Evolutionary conservation across 2,797 vertebrate species (phyloP).

Genomic region (Diglossa cyanea): DNA sequence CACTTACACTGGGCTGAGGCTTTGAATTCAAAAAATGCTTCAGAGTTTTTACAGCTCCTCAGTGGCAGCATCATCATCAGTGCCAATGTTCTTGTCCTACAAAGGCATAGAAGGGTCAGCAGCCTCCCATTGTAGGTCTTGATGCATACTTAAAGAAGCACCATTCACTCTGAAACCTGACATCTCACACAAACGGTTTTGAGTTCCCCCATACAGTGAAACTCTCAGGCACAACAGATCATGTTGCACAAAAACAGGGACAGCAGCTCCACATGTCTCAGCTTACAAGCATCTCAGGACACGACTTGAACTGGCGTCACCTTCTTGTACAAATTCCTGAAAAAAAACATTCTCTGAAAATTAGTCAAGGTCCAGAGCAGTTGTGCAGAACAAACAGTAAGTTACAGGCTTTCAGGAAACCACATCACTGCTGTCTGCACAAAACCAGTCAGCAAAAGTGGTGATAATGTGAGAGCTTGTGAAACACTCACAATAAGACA

Average conservation of each 20-base stretch:
- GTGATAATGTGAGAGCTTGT: slow-evolving; percentile 19
- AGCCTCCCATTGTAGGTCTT: not conserved
- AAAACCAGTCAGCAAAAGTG: slow-evolving; percentile 11
- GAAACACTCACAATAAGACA: slow-evolving; percentile 9
- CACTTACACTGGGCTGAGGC: not conserved
- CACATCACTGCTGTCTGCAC: not conserved
- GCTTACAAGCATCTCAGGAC: slow-evolving; percentile 53
- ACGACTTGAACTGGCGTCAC: not conserved
- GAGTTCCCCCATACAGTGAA: not conserved
- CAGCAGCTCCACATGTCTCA: not conserved
- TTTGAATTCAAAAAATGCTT: not conserved
- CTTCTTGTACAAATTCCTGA: slow-evolving; percentile 42
- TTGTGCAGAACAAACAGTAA: slow-evolving; percentile 44
- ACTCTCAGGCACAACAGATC: not conserved
- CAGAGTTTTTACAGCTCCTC: not conserved
- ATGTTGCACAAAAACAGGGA: slow-evolving; percentile 35
- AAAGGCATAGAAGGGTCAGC: not conserved
- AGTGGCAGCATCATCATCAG: not conserved
- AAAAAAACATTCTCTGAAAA: slow-evolving; percentile 48
- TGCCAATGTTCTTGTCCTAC: not conserved
- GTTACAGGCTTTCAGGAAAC: slow-evolving; percentile 37
- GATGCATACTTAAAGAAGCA: slow-evolving; percentile 21
- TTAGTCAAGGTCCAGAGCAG: slow-evolving; percentile 23
- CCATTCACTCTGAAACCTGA: slow-evolving; percentile 32
- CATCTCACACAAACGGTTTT: slow-evolving; percentile 34